Evolutionary conservation across 1,140 invertebrate genomes (phyloP).

Genomic region (Pomacea maculata): DNA sequence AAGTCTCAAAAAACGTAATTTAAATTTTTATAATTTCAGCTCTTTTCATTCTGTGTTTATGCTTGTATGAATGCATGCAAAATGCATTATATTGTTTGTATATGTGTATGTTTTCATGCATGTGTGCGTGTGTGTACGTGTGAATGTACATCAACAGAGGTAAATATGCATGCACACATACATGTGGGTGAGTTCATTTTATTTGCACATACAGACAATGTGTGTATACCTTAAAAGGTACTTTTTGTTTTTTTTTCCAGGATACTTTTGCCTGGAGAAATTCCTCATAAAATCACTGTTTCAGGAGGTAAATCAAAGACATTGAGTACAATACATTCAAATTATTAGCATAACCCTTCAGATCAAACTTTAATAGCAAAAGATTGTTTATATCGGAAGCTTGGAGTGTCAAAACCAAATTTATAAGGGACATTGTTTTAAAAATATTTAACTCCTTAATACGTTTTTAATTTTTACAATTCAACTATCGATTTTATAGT

Average conservation of each 20-base stretch:
- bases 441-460: not conserved
- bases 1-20: constrained; percentile 3
- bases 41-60: not conserved
- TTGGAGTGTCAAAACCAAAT: not conserved
- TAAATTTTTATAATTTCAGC: not conserved
- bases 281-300: constrained; percentile 17
- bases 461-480: not conserved
- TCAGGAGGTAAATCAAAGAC: constrained; percentile 17
- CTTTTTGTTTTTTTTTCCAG: constrained; percentile 1
- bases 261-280: constrained; percentile 14
- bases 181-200: not conserved
- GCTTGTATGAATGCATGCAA: not conserved
- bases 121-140: not conserved
- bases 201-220: not conserved
- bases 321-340: no score
- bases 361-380: not conserved
- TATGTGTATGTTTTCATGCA: not conserved
- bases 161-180: not conserved
- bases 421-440: not conserved
- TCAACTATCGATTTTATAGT: not conserved
- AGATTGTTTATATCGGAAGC: not conserved
- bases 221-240: not conserved
- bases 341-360: no score
- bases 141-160: no score
- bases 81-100: no score